Base-by-base conservation (phyloP, 1,140 invertebrate species). In the Conus betulinus region DNA sequence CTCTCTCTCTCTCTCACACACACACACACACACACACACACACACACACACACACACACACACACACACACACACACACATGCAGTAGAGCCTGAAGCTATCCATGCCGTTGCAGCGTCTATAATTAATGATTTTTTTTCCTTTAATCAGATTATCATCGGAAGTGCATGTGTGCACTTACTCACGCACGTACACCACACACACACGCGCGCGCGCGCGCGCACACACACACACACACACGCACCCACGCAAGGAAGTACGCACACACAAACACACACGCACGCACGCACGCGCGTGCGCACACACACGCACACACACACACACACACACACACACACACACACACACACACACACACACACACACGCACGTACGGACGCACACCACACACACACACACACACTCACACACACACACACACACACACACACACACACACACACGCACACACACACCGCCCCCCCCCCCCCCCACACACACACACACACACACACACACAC, bases 231-330 rank as follows among this genome's bases (percentile, higher is more conserved):
- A 88, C 89, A 90, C 87, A 88, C 89, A 88, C 82, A 84, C 87
- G 88, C 82, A 90, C 87, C 78, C 89, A 90, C 86, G 88, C 87
- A 90, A 67, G 79, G 81, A 90, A 87, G 88, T 57, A 74, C 87
- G 88, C 87, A 90, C 87, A 81, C 52, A 81, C 78, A 81, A 8
- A 81, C 27, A 81, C 11, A 81, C 10, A 39, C 79, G 79, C 39
- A 20, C 76, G 76, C n/a, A 51, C n/a, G 13, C 76, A 8, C 76
- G n/a, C 76, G n/a, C 76, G n/a, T n/a, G 83, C 82, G 87, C 81
- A 88, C 88, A 90, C 89, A 89, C 89, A 89, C 89, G 89, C 89
- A 89, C 88, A 89, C 89, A 90, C 89, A 90, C 89, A 89, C 89
- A 90, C 89, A 89, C 89, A 87, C 89, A 87, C 84, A 89, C 89